These are phyloP conservation scores for Cynopterus sphinx DNA, from an alignment of 2,797 vertebrate genomes.

Conservation along the genomic window DNA sequence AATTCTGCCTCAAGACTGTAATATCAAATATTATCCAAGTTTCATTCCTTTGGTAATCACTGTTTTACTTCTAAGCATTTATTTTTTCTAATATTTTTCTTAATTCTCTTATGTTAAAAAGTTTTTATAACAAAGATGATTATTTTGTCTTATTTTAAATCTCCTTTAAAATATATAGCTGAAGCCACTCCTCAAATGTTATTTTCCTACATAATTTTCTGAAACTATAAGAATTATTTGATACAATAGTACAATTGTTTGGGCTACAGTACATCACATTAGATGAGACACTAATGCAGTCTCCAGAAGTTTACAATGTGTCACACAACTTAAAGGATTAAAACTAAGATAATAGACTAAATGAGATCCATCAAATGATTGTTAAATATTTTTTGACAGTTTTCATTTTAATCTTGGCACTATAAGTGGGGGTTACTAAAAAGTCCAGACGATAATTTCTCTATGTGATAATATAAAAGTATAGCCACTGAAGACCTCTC, in stretches of 20 bases:
- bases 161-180: neutral
- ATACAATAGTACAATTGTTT: slow-evolving; percentile 55
- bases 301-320: neutral
- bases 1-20: too few species aligned
- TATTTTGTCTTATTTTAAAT: slow-evolving; percentile 33
- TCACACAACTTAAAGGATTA: slow-evolving; percentile 57
- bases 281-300: slow-evolving; percentile 39
- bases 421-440: neutral
- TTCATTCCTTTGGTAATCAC: neutral
- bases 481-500: neutral
- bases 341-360: slow-evolving; percentile 57
- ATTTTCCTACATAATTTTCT: neutral
- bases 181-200: neutral
- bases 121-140: slow-evolving; percentile 44
- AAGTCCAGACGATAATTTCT: neutral
- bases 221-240: neutral
- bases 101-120: neutral
- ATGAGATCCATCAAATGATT: neutral
- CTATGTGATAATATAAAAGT: neutral
- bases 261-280: neutral
- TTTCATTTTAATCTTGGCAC: neutral
- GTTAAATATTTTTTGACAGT: slow-evolving; percentile 52
- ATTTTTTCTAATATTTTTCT: slow-evolving; percentile 20
- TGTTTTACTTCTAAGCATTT: slow-evolving; percentile 36
- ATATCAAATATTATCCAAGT: slow-evolving; percentile 18